phyloP scores from a whole-genome alignment of 2,888 invertebrate species.

The Drosophila lutescens region DNA sequence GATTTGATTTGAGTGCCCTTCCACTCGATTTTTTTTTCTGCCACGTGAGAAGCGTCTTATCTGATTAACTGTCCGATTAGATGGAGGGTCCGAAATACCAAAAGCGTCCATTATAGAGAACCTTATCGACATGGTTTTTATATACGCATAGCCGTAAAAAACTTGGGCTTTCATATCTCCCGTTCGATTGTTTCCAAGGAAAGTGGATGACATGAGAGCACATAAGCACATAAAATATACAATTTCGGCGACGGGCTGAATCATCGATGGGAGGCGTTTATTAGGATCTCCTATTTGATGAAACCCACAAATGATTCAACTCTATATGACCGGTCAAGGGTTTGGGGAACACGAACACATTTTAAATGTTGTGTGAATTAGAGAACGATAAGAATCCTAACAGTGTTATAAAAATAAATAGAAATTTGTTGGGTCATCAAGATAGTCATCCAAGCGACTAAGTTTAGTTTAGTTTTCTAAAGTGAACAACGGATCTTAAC shows the following conservation, averaged over 20 bases:
- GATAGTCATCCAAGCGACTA: not conserved
- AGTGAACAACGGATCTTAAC: not conserved
- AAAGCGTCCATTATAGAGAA: not conserved
- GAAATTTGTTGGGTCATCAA: not conserved
- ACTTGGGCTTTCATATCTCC: not conserved
- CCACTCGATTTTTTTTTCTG: constrained; percentile 1
- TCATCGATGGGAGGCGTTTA: not conserved
- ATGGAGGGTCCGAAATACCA: constrained; percentile 13
- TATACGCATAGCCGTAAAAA: not conserved
- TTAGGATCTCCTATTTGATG: not conserved
- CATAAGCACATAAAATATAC: not conserved
- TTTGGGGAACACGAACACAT: not conserved
- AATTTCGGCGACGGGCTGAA: not conserved
- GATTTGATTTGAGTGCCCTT: constrained; percentile 6
- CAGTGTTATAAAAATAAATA: not conserved
- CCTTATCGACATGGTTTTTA: constrained; percentile 11
- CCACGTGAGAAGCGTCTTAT: constrained; percentile 14
- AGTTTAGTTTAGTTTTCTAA: not conserved
- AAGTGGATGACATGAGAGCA: not conserved
- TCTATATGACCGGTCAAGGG: no score
- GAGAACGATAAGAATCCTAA: no score
- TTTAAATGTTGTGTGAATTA: no score
- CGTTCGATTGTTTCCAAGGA: not conserved
- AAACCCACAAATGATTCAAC: not conserved
- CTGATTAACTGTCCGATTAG: constrained; percentile 10